Evolutionary conservation across 2,797 vertebrate genomes (phyloP).

Genomic region (Gallinago nigripennis): DNA sequence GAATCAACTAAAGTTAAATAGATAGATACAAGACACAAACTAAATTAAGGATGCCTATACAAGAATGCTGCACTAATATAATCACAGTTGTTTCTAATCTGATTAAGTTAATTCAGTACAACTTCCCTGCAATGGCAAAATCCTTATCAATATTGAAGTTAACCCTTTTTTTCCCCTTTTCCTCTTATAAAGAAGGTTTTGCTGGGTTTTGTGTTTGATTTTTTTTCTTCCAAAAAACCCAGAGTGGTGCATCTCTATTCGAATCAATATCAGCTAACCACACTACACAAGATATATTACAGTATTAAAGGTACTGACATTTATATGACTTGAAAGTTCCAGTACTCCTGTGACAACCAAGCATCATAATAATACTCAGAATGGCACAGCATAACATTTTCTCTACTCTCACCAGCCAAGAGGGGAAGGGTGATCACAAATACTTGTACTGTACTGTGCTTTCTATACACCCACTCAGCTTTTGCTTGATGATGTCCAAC

Average conservation of each 20-base stretch:
- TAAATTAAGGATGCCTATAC: constrained; percentile 50
- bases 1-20: constrained; percentile 47
- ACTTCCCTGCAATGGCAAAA: constrained; percentile 17
- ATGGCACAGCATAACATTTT: neutral
- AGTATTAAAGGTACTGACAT: neutral
- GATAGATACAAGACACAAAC: constrained; percentile 30
- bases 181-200: neutral
- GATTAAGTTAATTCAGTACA: constrained; percentile 30
- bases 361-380: neutral
- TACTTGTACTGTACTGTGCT: neutral
- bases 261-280: neutral
- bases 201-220: neutral
- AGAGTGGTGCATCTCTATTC: neutral
- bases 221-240: neutral
- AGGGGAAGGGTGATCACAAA: neutral
- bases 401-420: neutral
- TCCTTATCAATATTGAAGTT: neutral
- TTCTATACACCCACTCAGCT: neutral
- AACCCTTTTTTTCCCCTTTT: constrained; percentile 2
- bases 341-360: neutral
- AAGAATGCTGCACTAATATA: constrained; percentile 42
- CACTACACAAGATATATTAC: neutral
- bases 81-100: constrained; percentile 50
- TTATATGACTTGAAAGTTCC: neutral
- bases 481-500: neutral